Conservation (phyloP, 2,113 vertebrate genomes). For the Syrmaticus mikado region DNA sequence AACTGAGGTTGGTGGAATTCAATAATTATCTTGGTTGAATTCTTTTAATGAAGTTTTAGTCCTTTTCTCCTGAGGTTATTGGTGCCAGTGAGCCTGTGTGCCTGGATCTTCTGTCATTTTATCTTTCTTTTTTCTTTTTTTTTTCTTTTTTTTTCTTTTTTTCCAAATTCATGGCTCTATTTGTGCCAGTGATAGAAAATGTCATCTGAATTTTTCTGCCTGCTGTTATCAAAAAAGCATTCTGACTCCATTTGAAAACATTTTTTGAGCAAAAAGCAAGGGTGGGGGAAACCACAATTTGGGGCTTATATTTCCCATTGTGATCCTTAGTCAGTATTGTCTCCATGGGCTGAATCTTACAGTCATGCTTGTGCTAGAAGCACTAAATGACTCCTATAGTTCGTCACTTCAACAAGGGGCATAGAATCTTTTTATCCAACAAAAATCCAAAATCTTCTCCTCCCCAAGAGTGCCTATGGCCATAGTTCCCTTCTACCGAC, state of each 20-base stretch:
- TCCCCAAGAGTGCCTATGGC: fast-evolving
- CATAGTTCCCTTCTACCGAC: fast-evolving
- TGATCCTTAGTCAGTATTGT: background rate
- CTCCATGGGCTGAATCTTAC: background rate
- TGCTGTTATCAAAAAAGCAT: background rate
- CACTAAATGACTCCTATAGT: background rate
- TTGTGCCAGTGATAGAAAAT: background rate
- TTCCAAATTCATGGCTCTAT: background rate
- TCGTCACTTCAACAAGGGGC: background rate
- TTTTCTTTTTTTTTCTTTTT: background rate
- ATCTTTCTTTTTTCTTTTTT: background rate
- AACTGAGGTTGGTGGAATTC: background rate
- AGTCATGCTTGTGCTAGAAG: background rate
- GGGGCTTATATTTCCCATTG: background rate
- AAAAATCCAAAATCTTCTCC: background rate
- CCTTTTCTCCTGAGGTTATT: background rate
- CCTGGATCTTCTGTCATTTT: background rate
- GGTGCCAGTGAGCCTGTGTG: background rate
- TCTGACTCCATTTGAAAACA: background rate
- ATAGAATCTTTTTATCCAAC: background rate
- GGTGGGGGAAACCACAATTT: background rate
- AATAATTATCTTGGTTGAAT: background rate
- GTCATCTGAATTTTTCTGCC: background rate
- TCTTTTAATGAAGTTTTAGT: background rate
- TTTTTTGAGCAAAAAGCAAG: background rate